Evolutionary conservation across 2,113 vertebrate genomes (phyloP), one percentile per base, ranked within the genome.

Genomic region (Hypocryptadius cinnamomeus): DNA sequence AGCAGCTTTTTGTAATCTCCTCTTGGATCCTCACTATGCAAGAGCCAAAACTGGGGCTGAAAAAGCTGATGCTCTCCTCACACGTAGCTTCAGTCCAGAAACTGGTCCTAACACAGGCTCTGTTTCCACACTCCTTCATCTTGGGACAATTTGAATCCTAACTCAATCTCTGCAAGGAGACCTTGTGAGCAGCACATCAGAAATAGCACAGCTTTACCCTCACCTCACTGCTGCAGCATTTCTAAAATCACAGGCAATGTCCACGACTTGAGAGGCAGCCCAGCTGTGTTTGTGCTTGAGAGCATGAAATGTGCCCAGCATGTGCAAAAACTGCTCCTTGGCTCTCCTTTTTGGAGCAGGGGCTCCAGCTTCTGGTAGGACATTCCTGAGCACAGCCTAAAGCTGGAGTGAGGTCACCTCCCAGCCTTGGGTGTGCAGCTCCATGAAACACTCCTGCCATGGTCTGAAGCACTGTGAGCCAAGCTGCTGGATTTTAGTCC

Each of bases 401-500:
- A 59, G 16, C 5, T 22, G 9, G 69, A 30, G 64, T 8, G 85
- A 48, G 57, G 15, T 79, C 45, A 25, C 44, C 61, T 64, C 53
- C 39, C 42, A 11, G 44, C 40, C 74, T 37, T n/a, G 23, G 85
- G 57, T 47, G 30, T 37, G 53, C 40, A 6, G 39, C 81, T 63
- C 71, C 27, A 0, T 45, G 53, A 48, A 18, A 9, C 45, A 3
- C 57, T 30, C 16, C 5, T 76, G 86, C 91, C 76, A 85, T 91
- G 92, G 86, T 79, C 94, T 94, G 95, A 82, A 91, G 84, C 94
- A 85, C 6, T 94, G 92, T 84, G 66, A 82, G 8, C 70, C 78
- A 30, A 51, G 25, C n/a, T 60, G 33, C 44, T 65, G 86, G 60
- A 20, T 50, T 50, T 50, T 47, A 84, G 18, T 31, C 35, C 51